Evolutionary conservation across 2,888 invertebrate genomes (phyloP).

Genomic region (Thecophora atra): DNA sequence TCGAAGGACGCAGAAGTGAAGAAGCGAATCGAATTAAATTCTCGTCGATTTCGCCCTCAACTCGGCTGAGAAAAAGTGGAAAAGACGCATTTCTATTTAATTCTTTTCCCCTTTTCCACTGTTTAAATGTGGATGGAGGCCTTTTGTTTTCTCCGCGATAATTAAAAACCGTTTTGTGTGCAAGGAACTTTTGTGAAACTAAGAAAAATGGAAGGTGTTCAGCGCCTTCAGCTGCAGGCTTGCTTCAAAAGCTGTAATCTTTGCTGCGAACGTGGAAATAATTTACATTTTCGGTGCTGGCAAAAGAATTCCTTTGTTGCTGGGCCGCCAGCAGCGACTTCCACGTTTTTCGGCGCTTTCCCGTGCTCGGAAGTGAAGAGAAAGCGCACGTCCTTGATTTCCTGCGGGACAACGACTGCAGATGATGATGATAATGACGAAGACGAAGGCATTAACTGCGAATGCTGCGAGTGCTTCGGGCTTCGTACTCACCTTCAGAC

Average conservation of each 20-base stretch:
- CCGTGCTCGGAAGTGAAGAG: constrained; percentile 12
- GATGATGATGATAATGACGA: background rate
- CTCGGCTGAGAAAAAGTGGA: too few species aligned
- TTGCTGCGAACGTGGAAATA: constrained; percentile 17
- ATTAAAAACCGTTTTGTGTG: constrained; percentile 11
- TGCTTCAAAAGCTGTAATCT: background rate
- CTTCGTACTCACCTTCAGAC: constrained; percentile 16
- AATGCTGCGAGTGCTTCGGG: background rate
- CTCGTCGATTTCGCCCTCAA: too few species aligned
- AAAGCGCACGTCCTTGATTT: constrained; percentile 38
- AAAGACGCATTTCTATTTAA: too few species aligned
- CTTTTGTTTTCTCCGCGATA: background rate
- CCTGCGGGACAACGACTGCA: constrained; percentile 28
- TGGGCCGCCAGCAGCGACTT: background rate
- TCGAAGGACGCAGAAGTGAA: too few species aligned
- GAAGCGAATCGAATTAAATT: too few species aligned
- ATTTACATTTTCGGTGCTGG: constrained; percentile 23
- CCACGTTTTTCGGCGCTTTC: background rate
- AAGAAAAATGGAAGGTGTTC: too few species aligned
- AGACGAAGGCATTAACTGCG: background rate
- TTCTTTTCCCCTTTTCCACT: too few species aligned
- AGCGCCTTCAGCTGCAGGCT: background rate
- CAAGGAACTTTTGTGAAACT: background rate
- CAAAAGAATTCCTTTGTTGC: constrained; percentile 16
- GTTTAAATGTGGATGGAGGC: too few species aligned